Conservation (phyloP, 2,797 vertebrate genomes). For the Clangula hyemalis region DNA sequence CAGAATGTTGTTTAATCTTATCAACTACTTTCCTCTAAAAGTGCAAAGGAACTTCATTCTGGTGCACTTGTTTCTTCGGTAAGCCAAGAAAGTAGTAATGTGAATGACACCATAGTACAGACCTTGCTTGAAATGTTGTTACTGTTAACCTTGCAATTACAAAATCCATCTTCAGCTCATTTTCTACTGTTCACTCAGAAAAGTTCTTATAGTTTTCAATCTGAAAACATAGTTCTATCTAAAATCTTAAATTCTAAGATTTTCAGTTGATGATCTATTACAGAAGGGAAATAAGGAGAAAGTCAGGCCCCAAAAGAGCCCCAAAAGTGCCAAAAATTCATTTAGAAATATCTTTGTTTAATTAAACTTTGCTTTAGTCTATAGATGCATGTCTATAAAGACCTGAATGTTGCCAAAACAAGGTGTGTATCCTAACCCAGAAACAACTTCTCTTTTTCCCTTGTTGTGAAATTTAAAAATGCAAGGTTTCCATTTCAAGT, state of each 20-base stretch:
- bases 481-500: not conserved
- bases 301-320: accelerated
- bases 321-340: not conserved
- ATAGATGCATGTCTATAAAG: not conserved
- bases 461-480: not conserved
- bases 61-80: not conserved
- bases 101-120: not conserved
- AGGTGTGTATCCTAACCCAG: not conserved
- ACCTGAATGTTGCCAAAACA: not conserved
- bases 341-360: not conserved
- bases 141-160: not conserved
- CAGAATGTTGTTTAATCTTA: not conserved
- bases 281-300: not conserved
- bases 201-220: not conserved
- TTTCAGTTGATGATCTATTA: not conserved
- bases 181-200: not conserved
- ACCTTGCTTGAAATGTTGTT: not conserved
- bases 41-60: not conserved
- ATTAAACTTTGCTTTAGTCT: not conserved
- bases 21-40: not conserved
- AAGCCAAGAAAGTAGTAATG: not conserved
- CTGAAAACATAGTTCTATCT: not conserved
- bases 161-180: not conserved
- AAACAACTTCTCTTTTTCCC: not conserved
- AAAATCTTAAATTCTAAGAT: not conserved